Evolutionary conservation across 2,113 vertebrate genomes (phyloP), one percentile per base, ranked within the genome.

Genomic region (Montifringilla adamsi): DNA sequence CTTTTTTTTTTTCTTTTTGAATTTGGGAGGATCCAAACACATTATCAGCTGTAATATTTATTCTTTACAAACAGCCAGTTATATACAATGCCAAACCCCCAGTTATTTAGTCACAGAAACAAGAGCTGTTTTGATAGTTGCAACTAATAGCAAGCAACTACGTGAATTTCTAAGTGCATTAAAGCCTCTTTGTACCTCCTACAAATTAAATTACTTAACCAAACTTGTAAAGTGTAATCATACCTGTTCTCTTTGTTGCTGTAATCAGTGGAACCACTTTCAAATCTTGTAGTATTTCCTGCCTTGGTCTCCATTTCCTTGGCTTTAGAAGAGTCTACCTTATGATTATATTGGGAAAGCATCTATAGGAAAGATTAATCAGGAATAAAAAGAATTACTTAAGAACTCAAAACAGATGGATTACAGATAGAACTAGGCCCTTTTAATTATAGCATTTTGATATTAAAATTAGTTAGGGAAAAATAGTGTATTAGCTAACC

Each of bases 211-310:
- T 69, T 47, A 83, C 35, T 53, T 50, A 18, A 47, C 7, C 11
- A 60, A 63, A 72, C 53, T 30, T 52, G 18, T 67, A 74, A 88
- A 72, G 69, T 73, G 81, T 47, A 95, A 84, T 44, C 81, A 85
- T 79, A 97, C 97, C 96, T 92, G 84, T 98, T 98, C 73, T 98
- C 97, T 89, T 97, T 98, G 94, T 97, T 95, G 49, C 49, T 63
- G 53, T 52, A 33, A 73, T 62, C 43, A 49, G 4, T n/a, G 47
- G 56, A 74, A 33, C 37, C 28, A 35, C 60, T 93, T 81, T 84
- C 81, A 14, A 41, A 60, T 83, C 20, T 84, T 59, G n/a, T 14
- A 75, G 64, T 56, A 76, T 59, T 84, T 73, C 53, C 70, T 78
- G 74, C 81, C 59, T 95, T 84, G 24, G 43, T 78, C 33, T 82